phyloP scores from a whole-genome alignment of 2,797 vertebrate species.

The Acrossocheilus fasciatus region DNA sequence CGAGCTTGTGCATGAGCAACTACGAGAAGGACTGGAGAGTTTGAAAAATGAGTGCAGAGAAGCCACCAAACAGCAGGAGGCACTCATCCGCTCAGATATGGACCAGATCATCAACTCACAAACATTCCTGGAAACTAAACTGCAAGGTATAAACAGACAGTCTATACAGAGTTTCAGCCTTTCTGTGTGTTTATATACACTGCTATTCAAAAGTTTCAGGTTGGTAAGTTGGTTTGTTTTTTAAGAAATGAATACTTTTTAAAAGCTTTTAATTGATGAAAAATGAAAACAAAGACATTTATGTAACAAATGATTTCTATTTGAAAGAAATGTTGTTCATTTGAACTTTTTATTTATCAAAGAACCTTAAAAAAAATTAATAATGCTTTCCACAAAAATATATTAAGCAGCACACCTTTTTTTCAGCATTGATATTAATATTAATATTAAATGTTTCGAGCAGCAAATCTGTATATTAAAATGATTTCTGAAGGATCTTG shows the following conservation, averaged over 20 bases:
- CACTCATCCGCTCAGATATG: constrained; percentile 85
- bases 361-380: no score
- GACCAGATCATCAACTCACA: constrained; percentile 85
- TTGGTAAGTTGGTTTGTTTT: background rate
- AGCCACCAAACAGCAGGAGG: constrained; percentile 75
- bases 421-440: background rate
- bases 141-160: constrained; percentile 75
- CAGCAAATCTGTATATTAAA: background rate
- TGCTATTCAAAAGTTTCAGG: background rate
- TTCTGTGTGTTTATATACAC: background rate
- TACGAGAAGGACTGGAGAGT: constrained; percentile 74
- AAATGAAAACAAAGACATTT: no score
- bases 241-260: background rate
- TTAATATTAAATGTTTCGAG: background rate
- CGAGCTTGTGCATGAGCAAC: constrained; percentile 79
- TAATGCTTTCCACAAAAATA: background rate
- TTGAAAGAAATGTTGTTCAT: no score
- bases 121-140: constrained; percentile 82
- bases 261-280: no score
- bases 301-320: no score
- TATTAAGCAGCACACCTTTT: background rate
- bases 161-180: background rate
- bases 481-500: no score
- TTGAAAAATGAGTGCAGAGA: constrained; percentile 82
- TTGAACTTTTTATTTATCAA: no score